These are phyloP conservation scores for Ephialtes manifestator DNA, from an alignment of 2,888 invertebrate genomes.

Conservation along the genomic window DNA sequence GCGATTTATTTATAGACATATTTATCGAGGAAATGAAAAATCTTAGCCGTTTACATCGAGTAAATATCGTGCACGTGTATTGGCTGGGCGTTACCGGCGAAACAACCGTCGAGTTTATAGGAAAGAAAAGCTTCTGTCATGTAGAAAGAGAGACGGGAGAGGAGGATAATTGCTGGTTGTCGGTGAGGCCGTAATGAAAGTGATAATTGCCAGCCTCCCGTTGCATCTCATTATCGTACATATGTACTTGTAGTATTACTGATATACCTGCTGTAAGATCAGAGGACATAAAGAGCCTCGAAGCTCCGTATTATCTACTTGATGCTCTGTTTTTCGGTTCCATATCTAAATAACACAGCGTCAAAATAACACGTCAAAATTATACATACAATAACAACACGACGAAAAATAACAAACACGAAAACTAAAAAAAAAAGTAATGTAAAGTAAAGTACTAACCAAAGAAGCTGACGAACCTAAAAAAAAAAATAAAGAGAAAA, in stretches of 20 bases:
- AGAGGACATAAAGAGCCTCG: neutral
- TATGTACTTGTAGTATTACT: constrained; percentile 5
- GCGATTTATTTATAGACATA: constrained; percentile 63
- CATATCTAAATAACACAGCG: too few species aligned
- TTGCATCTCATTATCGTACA: constrained; percentile 70
- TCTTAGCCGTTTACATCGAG: constrained; percentile 29
- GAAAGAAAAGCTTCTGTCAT: constrained; percentile 32
- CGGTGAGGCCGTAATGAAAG: constrained; percentile 74
- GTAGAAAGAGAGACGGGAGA: constrained; percentile 51
- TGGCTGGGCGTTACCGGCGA: constrained; percentile 51
- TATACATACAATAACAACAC: too few species aligned
- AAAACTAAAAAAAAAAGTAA: too few species aligned
- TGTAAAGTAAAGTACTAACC: too few species aligned
- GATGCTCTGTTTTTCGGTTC: too few species aligned
- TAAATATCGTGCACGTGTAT: constrained; percentile 29
- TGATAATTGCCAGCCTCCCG: constrained; percentile 73
- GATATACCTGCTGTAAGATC: neutral
- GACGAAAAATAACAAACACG: too few species aligned
- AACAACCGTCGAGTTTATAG: constrained; percentile 17
- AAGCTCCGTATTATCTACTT: neutral
- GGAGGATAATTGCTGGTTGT: constrained; percentile 75
- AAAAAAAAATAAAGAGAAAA: too few species aligned
- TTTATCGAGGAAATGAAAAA: constrained; percentile 55
- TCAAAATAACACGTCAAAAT: too few species aligned
- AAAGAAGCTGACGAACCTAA: too few species aligned